Evolutionary conservation across 2,797 vertebrate genomes (phyloP).

Genomic region (Coregonus ussuriensis): DNA sequence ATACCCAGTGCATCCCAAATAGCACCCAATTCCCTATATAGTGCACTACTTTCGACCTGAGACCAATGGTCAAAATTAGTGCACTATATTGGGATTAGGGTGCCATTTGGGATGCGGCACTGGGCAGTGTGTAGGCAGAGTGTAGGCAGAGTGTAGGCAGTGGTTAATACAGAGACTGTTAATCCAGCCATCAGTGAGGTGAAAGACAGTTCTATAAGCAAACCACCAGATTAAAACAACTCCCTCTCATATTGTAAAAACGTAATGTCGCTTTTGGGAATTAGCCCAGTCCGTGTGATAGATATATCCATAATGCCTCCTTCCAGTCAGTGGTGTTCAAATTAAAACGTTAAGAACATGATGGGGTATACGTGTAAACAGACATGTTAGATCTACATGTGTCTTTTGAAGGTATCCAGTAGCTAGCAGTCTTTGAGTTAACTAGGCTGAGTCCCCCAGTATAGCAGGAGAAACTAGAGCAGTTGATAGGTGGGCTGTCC

Average conservation of each 20-base stretch:
- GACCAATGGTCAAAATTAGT: background rate
- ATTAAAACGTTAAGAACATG: conserved; percentile 21
- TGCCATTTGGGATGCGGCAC: conserved; percentile 10
- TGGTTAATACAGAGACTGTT: conserved; percentile 25
- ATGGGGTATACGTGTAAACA: conserved; percentile 47
- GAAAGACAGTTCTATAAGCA: conserved; percentile 35
- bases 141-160: too few species aligned
- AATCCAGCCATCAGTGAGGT: conserved; percentile 32
- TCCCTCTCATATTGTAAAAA: conserved; percentile 19
- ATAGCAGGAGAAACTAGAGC: conserved; percentile 51
- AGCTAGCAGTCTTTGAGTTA: conserved; percentile 39
- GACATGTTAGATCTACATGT: conserved; percentile 28
- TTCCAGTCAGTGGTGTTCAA: background rate
- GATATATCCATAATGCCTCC: conserved; percentile 21
- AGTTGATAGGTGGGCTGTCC: conserved; percentile 31
- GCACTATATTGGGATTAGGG: background rate
- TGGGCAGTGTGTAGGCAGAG: background rate
- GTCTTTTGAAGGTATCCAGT: background rate
- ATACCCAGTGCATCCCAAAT: too few species aligned
- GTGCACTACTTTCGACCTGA: background rate
- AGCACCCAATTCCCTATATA: too few species aligned
- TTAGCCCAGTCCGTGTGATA: conserved; percentile 11
- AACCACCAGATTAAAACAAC: conserved; percentile 29
- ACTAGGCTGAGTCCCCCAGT: conserved; percentile 52
- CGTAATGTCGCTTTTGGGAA: conserved; percentile 18